Conservation (phyloP, 1,140 invertebrate species). For the Delia radicum region DNA sequence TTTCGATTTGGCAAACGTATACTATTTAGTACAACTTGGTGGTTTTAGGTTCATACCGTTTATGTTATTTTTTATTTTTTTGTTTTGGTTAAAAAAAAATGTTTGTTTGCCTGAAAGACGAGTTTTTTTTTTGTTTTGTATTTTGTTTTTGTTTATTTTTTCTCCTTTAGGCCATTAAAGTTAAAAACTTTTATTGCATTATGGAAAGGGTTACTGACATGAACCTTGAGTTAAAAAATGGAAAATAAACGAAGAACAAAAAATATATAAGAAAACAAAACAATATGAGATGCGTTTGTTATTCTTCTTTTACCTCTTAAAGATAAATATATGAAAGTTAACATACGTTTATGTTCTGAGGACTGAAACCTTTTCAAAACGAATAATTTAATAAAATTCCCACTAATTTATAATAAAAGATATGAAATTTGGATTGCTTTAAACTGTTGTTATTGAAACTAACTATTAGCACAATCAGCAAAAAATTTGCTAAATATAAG, state of each 20-base stretch:
- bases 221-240: not conserved
- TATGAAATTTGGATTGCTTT: too few relatives aligned
- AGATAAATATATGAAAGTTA: too few relatives aligned
- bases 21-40: not conserved
- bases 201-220: not conserved
- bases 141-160: not conserved
- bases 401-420: too few relatives aligned
- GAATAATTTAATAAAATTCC: too few relatives aligned
- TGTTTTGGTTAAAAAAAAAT: not conserved
- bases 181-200: not conserved
- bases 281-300: not conserved
- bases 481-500: too few relatives aligned
- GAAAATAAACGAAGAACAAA: not conserved
- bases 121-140: not conserved
- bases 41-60: not conserved
- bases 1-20: too few relatives aligned
- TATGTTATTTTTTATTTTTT: not conserved
- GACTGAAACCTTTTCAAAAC: too few relatives aligned
- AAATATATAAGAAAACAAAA: not conserved
- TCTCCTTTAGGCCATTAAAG: not conserved
- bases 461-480: not conserved
- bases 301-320: not conserved
- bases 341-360: too few relatives aligned
- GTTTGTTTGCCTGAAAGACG: not conserved
- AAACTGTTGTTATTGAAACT: not conserved